Evolutionary conservation across 2,888 invertebrate species (phyloP).

Genomic region (Adelognathus sp.): DNA sequence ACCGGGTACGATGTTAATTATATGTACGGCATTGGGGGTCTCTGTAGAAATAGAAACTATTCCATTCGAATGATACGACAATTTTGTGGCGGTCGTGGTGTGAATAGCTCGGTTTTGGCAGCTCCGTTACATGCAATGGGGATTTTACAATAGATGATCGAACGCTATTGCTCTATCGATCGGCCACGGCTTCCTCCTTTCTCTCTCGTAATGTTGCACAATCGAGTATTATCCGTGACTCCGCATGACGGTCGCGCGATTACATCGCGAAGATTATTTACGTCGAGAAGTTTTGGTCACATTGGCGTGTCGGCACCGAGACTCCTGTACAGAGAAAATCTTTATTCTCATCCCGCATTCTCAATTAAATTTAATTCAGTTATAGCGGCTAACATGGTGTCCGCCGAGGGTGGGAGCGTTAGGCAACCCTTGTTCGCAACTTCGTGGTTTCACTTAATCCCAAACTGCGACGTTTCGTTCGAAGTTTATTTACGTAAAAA

Average conservation of each 20-base stretch:
- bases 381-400: constrained; percentile 25
- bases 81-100: constrained; percentile 62
- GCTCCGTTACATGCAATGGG: constrained; percentile 3
- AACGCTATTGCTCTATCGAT: constrained; percentile 54
- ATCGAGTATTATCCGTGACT: constrained; percentile 9
- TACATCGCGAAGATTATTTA: background rate
- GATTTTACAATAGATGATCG: constrained; percentile 54
- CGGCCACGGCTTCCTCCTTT: constrained; percentile 77
- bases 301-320: background rate
- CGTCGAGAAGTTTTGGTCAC: background rate
- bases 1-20: constrained; percentile 69
- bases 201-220: constrained; percentile 66
- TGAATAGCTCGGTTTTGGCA: constrained; percentile 22
- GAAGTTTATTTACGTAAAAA: background rate
- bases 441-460: background rate
- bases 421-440: constrained; percentile 19
- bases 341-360: constrained; percentile 16
- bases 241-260: constrained; percentile 20
- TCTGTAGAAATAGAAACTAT: constrained; percentile 65
- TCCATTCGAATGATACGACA: constrained; percentile 72
- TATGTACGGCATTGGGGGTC: constrained; percentile 66
- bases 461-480: background rate
- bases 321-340: background rate
- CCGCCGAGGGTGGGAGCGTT: background rate
- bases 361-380: constrained; percentile 27